Conservation (phyloP, 2,888 invertebrate genomes). For the Rhorus exstirpatorius region DNA sequence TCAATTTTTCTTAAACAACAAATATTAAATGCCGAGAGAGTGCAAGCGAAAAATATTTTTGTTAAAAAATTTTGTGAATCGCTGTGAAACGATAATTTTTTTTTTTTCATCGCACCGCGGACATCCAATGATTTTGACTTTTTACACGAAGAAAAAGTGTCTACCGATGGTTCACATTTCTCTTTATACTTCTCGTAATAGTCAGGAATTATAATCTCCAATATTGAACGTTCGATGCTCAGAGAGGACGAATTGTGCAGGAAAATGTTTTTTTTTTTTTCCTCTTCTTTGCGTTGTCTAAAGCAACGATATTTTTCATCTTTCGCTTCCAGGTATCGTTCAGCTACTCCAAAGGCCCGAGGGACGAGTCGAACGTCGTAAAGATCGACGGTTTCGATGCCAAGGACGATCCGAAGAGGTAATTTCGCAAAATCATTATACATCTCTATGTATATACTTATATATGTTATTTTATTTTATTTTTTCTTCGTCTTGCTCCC, state of each 20-base stretch:
- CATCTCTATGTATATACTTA: constrained; percentile 15
- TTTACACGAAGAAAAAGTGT: too few species aligned
- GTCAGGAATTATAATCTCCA: not conserved
- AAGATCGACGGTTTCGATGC: constrained; percentile 94
- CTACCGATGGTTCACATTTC: too few species aligned
- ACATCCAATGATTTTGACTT: too few species aligned
- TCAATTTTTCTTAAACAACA: too few species aligned
- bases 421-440: constrained; percentile 78
- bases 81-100: too few species aligned
- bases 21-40: too few species aligned
- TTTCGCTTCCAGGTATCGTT: constrained; percentile 91
- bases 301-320: constrained; percentile 24
- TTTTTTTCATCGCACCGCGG: too few species aligned
- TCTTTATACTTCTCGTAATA: too few species aligned
- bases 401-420: constrained; percentile 94
- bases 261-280: not conserved
- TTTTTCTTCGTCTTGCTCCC: constrained; percentile 18
- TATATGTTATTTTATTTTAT: too few species aligned
- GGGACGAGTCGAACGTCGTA: constrained; percentile 94
- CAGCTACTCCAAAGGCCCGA: constrained; percentile 92
- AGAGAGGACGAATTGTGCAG: constrained; percentile 16
- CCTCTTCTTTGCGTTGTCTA: constrained; percentile 17
- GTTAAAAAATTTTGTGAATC: too few species aligned
- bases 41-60: too few species aligned
- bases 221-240: not conserved